Base-by-base conservation (phyloP, 1,140 invertebrate species). In the Apis laboriosa region DNA sequence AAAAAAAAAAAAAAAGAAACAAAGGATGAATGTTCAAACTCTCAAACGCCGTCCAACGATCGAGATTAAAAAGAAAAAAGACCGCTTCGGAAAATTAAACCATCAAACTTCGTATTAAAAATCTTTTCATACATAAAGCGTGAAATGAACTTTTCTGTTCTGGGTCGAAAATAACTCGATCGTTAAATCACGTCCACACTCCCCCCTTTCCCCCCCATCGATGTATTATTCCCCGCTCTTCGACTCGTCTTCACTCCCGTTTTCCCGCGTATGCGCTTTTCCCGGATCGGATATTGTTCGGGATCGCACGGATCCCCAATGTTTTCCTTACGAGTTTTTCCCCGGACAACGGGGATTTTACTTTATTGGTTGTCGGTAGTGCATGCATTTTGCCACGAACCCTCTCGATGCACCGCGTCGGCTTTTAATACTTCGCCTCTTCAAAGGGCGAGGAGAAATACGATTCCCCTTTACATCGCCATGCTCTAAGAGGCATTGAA, bases 381-480 rank as follows among this genome's bases (percentile, higher is more conserved):
- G 79, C 71, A 58, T 66, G 79, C 79, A 80, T 80, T 80, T 55
- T 51, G 71, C 79, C 60, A 74, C 55, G 79, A 80, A 71, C 43
- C 71, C 53, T 28, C 61, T 66, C 71, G 71, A 75, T 80, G 79
- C 79, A 80, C 9, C 61, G 61, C 34, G 34, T 63, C 78, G 70
- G 78, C 79, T 80, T 81, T 76, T 64, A 80, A 81, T 86, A 86
- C 68, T 86, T 84, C 34, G 83, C 75, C 77, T 86, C 53, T 74
- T 85, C 80, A 82, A 85, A 72, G 79, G 68, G 61, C 56, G 68
- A 76, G 58, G 70, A 85, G 55, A 56, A 86, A 74, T 83, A 78
- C 53, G 61, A 86, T 82, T 81, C 74, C 60, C 78, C 72, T 64
- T 85, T 78, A 71, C 68, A 24, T 64, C 58, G 61, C 13, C 61